A percentile compares a stretch with the other conserved stretches of the same genome.
phyloP scores from a whole-genome alignment of 1,140 invertebrate species.

The Euura saliciscinereae region DNA sequence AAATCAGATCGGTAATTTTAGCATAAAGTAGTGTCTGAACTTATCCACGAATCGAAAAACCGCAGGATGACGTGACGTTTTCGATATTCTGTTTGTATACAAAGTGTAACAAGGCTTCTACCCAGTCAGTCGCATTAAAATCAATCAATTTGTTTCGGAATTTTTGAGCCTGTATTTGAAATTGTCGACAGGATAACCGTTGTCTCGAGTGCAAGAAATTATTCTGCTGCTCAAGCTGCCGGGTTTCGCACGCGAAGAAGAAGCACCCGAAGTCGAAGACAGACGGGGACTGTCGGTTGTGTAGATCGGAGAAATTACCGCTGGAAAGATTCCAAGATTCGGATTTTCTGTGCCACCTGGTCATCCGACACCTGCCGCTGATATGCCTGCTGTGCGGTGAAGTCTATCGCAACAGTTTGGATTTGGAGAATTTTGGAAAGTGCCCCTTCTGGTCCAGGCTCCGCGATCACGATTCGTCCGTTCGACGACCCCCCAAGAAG shows the following conservation, averaged over 20 bases:
- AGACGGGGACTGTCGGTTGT: conserved; percentile 32
- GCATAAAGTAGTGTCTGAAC: too few species aligned
- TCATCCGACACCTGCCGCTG: conserved; percentile 36
- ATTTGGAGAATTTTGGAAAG: conserved; percentile 31
- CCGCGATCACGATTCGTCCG: conserved; percentile 10
- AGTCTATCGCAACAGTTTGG: conserved; percentile 23
- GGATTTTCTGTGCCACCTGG: conserved; percentile 32
- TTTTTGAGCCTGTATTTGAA: neutral
- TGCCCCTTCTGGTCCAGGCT: conserved; percentile 25
- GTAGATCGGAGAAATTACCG: conserved; percentile 24
- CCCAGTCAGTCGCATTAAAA: too few species aligned
- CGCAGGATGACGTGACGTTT: too few species aligned
- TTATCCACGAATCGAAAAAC: too few species aligned
- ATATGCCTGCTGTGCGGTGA: conserved; percentile 38
- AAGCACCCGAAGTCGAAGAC: conserved; percentile 36
- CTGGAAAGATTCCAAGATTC: conserved; percentile 26
- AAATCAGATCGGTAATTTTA: too few species aligned
- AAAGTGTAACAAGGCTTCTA: too few species aligned
- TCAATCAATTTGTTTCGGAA: too few species aligned
- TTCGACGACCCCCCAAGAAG: neutral
- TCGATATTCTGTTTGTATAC: too few species aligned
- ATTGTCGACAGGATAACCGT: conserved; percentile 20
- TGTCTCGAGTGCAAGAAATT: conserved; percentile 37
- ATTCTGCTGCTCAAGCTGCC: conserved; percentile 40
- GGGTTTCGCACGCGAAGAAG: conserved; percentile 29